These are phyloP conservation scores for Anoplopoma fimbria DNA, from an alignment of 2,113 vertebrate genomes.

Conservation along the genomic window DNA sequence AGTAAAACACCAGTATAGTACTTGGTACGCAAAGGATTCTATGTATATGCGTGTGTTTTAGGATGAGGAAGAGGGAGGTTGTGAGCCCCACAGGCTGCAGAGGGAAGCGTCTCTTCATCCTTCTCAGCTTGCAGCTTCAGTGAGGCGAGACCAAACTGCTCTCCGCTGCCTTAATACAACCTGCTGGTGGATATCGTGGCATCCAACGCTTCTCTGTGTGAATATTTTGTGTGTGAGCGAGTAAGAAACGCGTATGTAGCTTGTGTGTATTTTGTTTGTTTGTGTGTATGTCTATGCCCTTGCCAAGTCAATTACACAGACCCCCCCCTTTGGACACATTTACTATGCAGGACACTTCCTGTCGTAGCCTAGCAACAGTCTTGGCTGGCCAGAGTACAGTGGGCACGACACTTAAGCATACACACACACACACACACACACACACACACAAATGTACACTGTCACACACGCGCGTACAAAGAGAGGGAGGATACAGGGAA, in stretches of 20 bases:
- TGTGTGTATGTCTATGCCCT: constrained; percentile 57
- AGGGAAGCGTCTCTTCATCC: constrained; percentile 53
- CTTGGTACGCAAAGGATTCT: neutral
- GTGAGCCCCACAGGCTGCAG: neutral
- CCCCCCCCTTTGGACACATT: constrained; percentile 61
- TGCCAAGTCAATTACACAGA: constrained; percentile 74
- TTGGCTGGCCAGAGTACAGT: constrained; percentile 58
- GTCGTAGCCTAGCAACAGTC: constrained; percentile 79
- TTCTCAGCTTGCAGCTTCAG: constrained; percentile 41
- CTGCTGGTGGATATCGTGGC: constrained; percentile 36
- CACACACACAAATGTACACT: neutral
- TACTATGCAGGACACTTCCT: constrained; percentile 80
- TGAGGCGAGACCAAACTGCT: constrained; percentile 27
- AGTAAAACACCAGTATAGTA: neutral
- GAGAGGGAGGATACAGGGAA: neutral
- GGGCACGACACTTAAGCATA: constrained; percentile 50
- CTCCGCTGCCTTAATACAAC: constrained; percentile 36
- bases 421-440: neutral
- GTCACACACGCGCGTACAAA: neutral
- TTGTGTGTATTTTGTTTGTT: constrained; percentile 42
- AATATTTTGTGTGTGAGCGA: neutral
- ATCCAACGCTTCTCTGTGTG: neutral
- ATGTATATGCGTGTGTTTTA: neutral
- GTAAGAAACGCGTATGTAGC: neutral
- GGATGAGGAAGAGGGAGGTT: neutral